Percentiles rank a stretch among this genome's conserved stretches.
Conservation (phyloP, 2,888 invertebrate genomes). For the Caenorhabditis becei region DNA sequence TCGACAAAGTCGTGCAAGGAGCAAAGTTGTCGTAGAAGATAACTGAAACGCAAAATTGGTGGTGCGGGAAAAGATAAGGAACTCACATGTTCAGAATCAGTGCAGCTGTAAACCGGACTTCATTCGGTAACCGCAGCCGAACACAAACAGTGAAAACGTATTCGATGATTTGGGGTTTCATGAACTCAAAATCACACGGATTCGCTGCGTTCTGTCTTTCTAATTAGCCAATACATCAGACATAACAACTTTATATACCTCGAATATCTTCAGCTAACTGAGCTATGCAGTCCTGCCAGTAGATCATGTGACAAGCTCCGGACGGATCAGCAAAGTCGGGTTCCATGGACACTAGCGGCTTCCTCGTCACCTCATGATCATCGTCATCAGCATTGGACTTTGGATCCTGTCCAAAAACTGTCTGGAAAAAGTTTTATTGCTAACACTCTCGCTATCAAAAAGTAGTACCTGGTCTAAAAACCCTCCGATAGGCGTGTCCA, state of each 20-base stretch:
- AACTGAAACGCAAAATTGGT: conserved; percentile 58
- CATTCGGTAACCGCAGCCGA: conserved; percentile 76
- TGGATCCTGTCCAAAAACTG: background rate
- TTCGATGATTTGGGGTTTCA: conserved; percentile 71
- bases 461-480: conserved; percentile 11
- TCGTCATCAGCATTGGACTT: background rate
- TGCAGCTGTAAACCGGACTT: conserved; percentile 75
- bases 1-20: conserved; percentile 61
- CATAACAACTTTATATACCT: conserved; percentile 18
- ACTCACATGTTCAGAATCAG: conserved; percentile 48
- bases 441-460: background rate
- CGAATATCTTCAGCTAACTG: conserved; percentile 55
- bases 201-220: conserved; percentile 21
- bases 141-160: conserved; percentile 79
- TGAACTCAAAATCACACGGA: conserved; percentile 62
- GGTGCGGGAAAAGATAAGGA: background rate
- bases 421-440: conserved; percentile 10
- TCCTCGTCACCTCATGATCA: background rate
- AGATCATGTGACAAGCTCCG: conserved; percentile 47
- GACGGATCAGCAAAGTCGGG: conserved; percentile 43
- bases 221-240: background rate
- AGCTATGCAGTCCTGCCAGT: conserved; percentile 65
- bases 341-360: conserved; percentile 23
- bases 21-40: conserved; percentile 66
- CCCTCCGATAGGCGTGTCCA: conserved; percentile 13